A percentile compares a stretch with the other conserved stretches of the same genome.
Conservation (phyloP, 2,888 invertebrate species). For the Aleiodes leptofemur region DNA sequence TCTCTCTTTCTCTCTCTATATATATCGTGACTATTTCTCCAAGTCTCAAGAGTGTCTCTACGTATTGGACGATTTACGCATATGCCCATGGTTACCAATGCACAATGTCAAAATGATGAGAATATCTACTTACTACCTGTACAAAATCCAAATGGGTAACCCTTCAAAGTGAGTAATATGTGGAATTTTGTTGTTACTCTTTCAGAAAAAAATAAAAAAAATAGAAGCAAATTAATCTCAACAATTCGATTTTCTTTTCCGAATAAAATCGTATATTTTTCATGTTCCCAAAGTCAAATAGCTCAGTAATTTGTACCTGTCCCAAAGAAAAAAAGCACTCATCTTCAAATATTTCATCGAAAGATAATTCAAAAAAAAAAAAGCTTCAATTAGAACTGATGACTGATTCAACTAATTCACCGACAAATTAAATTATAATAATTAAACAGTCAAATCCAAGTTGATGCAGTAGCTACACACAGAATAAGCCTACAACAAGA, state of each 20-base stretch:
- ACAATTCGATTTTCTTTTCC: too few species aligned
- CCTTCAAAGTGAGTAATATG: too few species aligned
- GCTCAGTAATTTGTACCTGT: too few species aligned
- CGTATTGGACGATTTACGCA: conserved; percentile 27
- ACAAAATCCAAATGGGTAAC: not conserved
- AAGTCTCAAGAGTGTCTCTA: conserved; percentile 14
- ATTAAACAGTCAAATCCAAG: not conserved
- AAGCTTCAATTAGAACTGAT: conserved; percentile 1
- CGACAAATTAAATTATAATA: not conserved
- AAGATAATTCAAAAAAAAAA: not conserved
- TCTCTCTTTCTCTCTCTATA: conserved; percentile 30
- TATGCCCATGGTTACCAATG: conserved; percentile 27
- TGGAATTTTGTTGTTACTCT: not conserved
- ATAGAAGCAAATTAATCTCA: too few species aligned
- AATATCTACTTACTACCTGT: not conserved
- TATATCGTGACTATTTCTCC: conserved; percentile 24
- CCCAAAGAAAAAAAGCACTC: too few species aligned
- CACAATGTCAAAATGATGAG: conserved; percentile 24
- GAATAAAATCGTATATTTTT: too few species aligned
- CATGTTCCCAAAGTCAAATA: too few species aligned
- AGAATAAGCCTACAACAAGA: conserved; percentile 4
- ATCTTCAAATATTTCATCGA: too few species aligned
- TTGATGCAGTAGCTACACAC: not conserved
- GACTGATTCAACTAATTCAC: not conserved
- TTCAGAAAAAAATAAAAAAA: too few species aligned